phyloP scores from a whole-genome alignment of 2,888 invertebrate genomes.

The Auanema sp. region DNA sequence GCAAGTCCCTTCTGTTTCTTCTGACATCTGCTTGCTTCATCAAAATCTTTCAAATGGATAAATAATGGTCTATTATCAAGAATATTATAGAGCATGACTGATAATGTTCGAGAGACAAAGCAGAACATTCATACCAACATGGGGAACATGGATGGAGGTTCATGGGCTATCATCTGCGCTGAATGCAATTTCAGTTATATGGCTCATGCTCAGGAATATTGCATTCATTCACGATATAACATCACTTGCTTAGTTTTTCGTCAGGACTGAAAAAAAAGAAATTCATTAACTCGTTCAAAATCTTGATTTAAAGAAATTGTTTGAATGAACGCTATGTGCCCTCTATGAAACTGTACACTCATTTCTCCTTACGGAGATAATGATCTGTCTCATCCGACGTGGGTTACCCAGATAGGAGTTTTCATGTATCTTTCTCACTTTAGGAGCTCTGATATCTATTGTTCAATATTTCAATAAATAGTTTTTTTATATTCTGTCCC shows the following conservation, averaged over 20 bases:
- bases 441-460: no score
- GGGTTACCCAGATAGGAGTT: no score
- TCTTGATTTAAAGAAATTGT: no score
- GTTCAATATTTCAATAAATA: no score
- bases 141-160: constrained; percentile 25
- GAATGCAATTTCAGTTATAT: constrained; percentile 37
- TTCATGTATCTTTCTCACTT: no score
- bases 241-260: constrained; percentile 36
- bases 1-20: constrained; percentile 20
- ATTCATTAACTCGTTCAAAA: no score
- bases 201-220: constrained; percentile 32
- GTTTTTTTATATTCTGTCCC: no score
- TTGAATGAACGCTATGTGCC: no score
- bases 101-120: constrained; percentile 29
- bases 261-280: constrained; percentile 15
- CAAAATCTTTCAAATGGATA: background rate
- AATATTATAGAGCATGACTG: constrained; percentile 31
- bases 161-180: constrained; percentile 38
- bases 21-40: no score
- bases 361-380: no score
- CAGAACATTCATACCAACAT: constrained; percentile 22
- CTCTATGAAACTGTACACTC: no score
- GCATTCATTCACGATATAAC: constrained; percentile 35
- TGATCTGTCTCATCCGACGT: no score
- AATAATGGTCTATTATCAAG: background rate